Conservation (phyloP, 1,140 invertebrate genomes). For the Lordiphosa clarofinis region DNA sequence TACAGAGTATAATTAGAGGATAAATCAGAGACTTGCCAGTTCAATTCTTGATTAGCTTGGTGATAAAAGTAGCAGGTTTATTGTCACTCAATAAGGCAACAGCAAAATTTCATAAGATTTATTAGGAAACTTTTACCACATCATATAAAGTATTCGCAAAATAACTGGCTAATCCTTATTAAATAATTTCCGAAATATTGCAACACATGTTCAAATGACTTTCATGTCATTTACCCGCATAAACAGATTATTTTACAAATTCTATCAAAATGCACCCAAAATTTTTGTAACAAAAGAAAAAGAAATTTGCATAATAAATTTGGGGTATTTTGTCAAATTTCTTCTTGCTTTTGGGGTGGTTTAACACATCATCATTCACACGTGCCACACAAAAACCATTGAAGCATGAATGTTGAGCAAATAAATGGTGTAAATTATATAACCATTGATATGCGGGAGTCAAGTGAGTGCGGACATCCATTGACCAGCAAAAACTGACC, state of each 20-base stretch:
- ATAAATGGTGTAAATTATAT: slow-evolving; percentile 63
- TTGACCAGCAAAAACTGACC: slow-evolving; percentile 49
- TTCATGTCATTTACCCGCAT: slow-evolving; percentile 41
- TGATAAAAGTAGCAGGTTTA: no score
- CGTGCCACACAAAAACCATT: slow-evolving; percentile 18
- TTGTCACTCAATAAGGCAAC: no score
- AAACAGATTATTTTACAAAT: slow-evolving; percentile 8
- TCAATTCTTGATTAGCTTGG: no score
- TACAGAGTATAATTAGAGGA: no score
- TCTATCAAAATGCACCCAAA: slow-evolving; percentile 6
- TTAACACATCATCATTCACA: slow-evolving; percentile 26
- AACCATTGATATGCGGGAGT: slow-evolving; percentile 42
- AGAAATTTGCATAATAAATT: slow-evolving; percentile 57
- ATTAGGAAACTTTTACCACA: not conserved
- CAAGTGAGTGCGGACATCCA: slow-evolving; percentile 32
- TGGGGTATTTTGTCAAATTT: slow-evolving; percentile 5
- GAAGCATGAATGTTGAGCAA: slow-evolving; percentile 47
- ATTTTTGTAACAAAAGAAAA: slow-evolving; percentile 14
- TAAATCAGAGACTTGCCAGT: no score
- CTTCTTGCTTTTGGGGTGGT: slow-evolving; percentile 13
- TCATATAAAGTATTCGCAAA: slow-evolving; percentile 4
- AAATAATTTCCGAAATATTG: slow-evolving; percentile 2
- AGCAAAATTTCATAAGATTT: no score
- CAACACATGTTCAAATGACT: slow-evolving; percentile 39
- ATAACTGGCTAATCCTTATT: not conserved